Conservation (phyloP, 2,797 vertebrate genomes). For the Tarsius wallacei region DNA sequence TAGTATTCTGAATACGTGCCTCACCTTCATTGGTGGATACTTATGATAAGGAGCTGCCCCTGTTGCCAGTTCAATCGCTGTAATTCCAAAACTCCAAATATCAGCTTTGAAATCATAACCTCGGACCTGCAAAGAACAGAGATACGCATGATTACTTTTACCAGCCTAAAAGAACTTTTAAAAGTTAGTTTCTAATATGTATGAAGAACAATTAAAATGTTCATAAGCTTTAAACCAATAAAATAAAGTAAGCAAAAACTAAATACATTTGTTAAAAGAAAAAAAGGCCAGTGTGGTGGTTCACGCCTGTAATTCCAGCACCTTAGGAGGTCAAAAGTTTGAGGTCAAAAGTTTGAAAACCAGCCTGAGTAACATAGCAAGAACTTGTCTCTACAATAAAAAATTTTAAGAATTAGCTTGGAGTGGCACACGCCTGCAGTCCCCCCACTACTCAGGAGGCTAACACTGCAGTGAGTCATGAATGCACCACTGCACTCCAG, state of each 20-base stretch:
- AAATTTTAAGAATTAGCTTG: too few species aligned
- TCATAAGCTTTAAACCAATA: background rate
- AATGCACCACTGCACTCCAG: too few species aligned
- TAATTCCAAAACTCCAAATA: constrained; percentile 99
- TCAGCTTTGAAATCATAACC: constrained; percentile 99
- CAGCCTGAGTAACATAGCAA: too few species aligned
- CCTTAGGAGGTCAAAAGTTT: too few species aligned
- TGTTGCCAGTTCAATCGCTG: constrained; percentile 97
- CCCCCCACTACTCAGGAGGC: too few species aligned
- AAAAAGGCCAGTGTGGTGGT: too few species aligned
- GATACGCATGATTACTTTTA: background rate
- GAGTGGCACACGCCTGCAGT: too few species aligned
- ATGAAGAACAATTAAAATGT: background rate
- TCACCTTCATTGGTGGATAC: constrained; percentile 98
- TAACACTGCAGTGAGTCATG: too few species aligned
- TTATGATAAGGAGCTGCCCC: constrained; percentile 98
- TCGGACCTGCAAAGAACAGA: constrained; percentile 92
- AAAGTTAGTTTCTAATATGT: background rate
- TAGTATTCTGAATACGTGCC: background rate
- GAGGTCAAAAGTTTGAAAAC: too few species aligned
- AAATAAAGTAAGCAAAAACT: constrained; percentile 17
- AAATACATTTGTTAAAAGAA: background rate
- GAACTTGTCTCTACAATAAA: too few species aligned
- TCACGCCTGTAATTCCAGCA: too few species aligned
- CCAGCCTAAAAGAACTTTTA: background rate